These are phyloP conservation scores for Rotaria magnacalcarata DNA, from an alignment of 2,888 invertebrate genomes.

Conservation along the genomic window DNA sequence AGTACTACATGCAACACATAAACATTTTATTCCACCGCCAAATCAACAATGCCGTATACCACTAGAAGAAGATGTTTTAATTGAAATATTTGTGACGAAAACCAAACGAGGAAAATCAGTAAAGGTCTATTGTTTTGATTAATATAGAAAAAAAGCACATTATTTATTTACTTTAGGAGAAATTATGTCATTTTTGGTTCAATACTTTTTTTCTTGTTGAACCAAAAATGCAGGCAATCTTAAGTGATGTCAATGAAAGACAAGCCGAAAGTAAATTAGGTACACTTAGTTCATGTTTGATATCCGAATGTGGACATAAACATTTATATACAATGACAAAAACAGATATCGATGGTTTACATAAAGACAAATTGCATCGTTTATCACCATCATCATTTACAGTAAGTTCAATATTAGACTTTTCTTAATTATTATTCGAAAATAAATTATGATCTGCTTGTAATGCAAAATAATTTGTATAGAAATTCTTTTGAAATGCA, in stretches of 20 bases:
- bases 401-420: neutral
- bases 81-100: neutral
- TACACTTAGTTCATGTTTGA: neutral
- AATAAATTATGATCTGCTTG: too few species aligned
- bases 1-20: neutral
- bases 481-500: too few species aligned
- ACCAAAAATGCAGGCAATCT: neutral
- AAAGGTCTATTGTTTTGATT: neutral
- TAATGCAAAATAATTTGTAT: too few species aligned
- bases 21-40: slow-evolving; percentile 2
- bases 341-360: slow-evolving; percentile 34
- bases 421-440: too few species aligned
- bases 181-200: slow-evolving; percentile 36
- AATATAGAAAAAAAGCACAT: neutral
- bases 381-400: neutral
- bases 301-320: neutral
- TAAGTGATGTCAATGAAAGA: neutral
- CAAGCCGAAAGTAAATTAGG: slow-evolving; percentile 15
- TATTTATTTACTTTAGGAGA: neutral
- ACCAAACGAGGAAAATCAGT: neutral
- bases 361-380: slow-evolving; percentile 31
- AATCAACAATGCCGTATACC: neutral
- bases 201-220: slow-evolving; percentile 35
- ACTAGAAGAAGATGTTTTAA: slow-evolving; percentile 16
- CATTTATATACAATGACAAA: slow-evolving; percentile 24